phyloP scores from a whole-genome alignment of 2,113 vertebrate species.

The Hydropotes inermis region DNA sequence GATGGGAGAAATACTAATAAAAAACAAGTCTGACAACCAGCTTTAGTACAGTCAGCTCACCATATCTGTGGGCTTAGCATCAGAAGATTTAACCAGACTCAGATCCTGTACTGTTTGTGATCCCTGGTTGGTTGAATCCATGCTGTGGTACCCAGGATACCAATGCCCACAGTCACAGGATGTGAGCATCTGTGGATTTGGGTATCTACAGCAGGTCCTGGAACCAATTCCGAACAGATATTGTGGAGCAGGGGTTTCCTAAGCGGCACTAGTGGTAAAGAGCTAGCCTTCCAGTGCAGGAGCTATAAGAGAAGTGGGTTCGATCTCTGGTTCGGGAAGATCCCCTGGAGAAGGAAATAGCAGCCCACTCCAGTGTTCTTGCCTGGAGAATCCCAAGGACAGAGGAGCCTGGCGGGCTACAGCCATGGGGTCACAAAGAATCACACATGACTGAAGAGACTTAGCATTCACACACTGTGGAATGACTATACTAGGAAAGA shows the following conservation, averaged over 20 bases:
- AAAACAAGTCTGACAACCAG: not conserved
- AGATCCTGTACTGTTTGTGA: not conserved
- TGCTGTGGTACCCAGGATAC: not conserved
- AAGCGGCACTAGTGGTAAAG: fast-evolving
- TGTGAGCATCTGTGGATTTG: not conserved
- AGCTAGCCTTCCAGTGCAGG: not conserved
- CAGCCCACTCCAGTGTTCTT: not conserved
- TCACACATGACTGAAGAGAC: not conserved
- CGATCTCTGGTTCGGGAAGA: not conserved
- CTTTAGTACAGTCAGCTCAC: not conserved
- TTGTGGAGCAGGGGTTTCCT: not conserved
- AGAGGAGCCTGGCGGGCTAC: not conserved
- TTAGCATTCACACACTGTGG: not conserved
- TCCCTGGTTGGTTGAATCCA: not conserved
- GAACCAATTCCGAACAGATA: not conserved
- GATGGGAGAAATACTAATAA: not conserved
- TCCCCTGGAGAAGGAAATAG: not conserved
- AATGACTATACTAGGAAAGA: not conserved
- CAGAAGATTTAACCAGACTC: not conserved
- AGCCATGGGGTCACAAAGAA: not conserved
- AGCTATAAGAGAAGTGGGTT: not conserved
- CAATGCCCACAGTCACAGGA: not conserved
- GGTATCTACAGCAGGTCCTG: not conserved
- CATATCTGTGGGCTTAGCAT: not conserved
- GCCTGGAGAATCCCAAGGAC: not conserved